Base-by-base conservation (phyloP, 1,140 invertebrate genomes). In the Drosophila mojavensis region DNA sequence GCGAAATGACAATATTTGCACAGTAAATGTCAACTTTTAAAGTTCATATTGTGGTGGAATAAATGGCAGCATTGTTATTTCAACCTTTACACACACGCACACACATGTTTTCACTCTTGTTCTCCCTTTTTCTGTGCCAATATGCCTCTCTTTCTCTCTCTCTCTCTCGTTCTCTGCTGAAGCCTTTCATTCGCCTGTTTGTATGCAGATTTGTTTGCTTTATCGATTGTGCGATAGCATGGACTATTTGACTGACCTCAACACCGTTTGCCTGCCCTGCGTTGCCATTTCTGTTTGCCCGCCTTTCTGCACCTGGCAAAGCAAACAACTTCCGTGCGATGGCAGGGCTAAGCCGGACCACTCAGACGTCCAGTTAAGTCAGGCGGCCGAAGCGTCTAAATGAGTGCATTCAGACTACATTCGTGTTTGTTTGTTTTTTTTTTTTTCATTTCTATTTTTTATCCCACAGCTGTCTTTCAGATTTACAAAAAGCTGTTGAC, bases 241-340 rank as follows among this genome's bases (percentile, higher is more conserved):
- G n/a, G 51, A 63, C 33, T 67, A 75, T 74, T 63, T 73, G 60
- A 36, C 63, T 68, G 55, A 47, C 66, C 68, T 65, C 33, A 36
- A 20, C 56, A 45, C 48, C 36, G 45, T 60, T 58, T 48, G 60
- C 51, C 28, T 70, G 50, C 63, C 64, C 43, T 43, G 48, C 39
- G 9, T 20, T 20, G 28, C 41, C 33, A 17, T 55, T 48, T 48
- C 41, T 56, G 39, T 47, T 15, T 60, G 51, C 60, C 39, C 24
- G 28, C 45, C 60, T 50, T 67, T 69, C 39, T 63, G 67, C 68
- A 88, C 79, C 70, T 71, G 24, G 45, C 47, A 68, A 66, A 65
- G 67, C 73, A 89, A 83, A 89, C 72, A 83, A 71, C 61, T 78
- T 75, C 59, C 55, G 77, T 58, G 54, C 15, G 41, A 39, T 30